Evolutionary conservation across 2,888 invertebrate genomes (phyloP).

Genomic region (Allolobophora icterica): DNA sequence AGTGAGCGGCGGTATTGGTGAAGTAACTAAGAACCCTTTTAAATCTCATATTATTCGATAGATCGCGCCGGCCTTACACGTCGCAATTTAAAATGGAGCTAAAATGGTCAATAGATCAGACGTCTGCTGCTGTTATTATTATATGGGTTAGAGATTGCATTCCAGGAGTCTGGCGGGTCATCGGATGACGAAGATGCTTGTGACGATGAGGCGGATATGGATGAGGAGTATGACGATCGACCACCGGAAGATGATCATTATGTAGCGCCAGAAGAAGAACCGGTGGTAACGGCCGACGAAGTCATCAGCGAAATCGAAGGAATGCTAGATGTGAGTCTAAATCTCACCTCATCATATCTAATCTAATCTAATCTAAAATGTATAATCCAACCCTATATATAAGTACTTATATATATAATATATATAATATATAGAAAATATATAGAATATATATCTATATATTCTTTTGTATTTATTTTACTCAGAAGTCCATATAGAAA

Average conservation of each 20-base stretch:
- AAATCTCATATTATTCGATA: too few species aligned
- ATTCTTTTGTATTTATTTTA: too few species aligned
- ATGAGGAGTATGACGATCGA: conserved; percentile 26
- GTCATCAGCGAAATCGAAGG: conserved; percentile 93
- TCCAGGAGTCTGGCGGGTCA: neutral
- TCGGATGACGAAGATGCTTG: neutral
- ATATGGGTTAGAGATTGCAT: neutral
- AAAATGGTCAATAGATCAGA: too few species aligned
- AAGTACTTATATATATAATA: too few species aligned
- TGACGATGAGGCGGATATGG: conserved; percentile 19
- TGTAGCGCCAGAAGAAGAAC: conserved; percentile 67
- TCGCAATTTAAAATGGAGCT: too few species aligned
- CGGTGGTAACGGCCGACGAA: conserved; percentile 95
- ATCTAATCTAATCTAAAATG: neutral
- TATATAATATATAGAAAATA: too few species aligned
- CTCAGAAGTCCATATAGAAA: too few species aligned
- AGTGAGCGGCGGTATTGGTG: too few species aligned
- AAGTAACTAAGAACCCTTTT: too few species aligned
- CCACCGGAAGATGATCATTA: neutral
- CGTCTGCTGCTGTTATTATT: too few species aligned
- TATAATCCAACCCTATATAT: neutral
- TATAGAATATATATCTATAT: too few species aligned
- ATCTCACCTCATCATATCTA: neutral
- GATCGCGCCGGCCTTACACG: too few species aligned
- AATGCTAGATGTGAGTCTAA: conserved; percentile 84